Percentiles rank a stretch among this genome's conserved stretches.
These are phyloP conservation scores for Myripristis jacobus DNA, from an alignment of 2,797 vertebrate species.

Conservation along the genomic window DNA sequence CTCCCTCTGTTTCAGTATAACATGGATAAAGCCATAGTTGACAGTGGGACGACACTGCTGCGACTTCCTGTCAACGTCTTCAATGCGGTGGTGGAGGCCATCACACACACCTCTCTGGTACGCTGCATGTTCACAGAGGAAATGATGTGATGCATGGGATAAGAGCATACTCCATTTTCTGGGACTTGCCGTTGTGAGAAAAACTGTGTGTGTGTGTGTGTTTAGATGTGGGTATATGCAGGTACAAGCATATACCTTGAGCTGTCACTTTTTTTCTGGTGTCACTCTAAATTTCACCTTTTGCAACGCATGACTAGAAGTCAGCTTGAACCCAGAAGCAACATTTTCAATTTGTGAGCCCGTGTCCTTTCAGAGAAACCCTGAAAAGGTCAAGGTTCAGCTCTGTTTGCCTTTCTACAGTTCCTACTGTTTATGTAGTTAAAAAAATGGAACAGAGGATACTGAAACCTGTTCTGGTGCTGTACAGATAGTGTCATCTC, in stretches of 20 bases:
- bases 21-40: constrained; percentile 96
- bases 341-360: constrained; percentile 35
- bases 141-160: constrained; percentile 54
- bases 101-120: constrained; percentile 91
- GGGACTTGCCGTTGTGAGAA: constrained; percentile 47
- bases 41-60: constrained; percentile 96
- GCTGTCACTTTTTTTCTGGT: constrained; percentile 3
- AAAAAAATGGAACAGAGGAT: constrained; percentile 39
- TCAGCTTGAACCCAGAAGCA: constrained; percentile 53
- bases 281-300: background rate
- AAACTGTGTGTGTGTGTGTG: background rate
- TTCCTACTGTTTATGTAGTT: background rate
- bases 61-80: constrained; percentile 96
- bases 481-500: constrained; percentile 28
- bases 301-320: constrained; percentile 44
- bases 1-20: constrained; percentile 87
- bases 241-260: background rate
- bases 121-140: constrained; percentile 64
- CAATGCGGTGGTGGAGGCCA: constrained; percentile 89
- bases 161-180: constrained; percentile 51
- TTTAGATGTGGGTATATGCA: background rate
- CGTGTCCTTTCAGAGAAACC: constrained; percentile 43
- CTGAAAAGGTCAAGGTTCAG: background rate
- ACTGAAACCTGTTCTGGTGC: constrained; percentile 35
- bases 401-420: background rate